A percentile compares a stretch with the other conserved stretches of the same genome.
Evolutionary conservation across 2,888 invertebrate genomes (phyloP).

Genomic region (Nomada lathburiana): DNA sequence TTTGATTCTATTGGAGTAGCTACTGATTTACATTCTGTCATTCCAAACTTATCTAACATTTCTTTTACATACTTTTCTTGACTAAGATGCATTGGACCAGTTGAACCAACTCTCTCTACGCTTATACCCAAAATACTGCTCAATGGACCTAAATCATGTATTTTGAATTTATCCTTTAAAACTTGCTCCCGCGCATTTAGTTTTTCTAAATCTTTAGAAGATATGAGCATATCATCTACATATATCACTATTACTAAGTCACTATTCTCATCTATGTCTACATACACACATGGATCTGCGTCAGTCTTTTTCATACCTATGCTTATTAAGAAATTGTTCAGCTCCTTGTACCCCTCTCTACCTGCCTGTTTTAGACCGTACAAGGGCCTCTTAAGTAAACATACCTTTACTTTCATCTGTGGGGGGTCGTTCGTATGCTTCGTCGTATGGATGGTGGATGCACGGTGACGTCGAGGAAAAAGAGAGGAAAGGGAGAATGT

Average conservation of each 20-base stretch:
- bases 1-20: no score
- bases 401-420: constrained; percentile 53
- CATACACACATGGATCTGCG: constrained; percentile 60
- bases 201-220: not conserved
- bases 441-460: no score
- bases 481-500: no score
- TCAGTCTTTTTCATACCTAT: constrained; percentile 48
- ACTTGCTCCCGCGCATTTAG: not conserved
- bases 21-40: no score
- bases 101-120: no score
- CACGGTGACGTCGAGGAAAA: no score
- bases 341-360: constrained; percentile 49
- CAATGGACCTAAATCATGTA: not conserved
- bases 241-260: constrained; percentile 42
- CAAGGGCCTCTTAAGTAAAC: constrained; percentile 47
- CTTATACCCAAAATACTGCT: no score
- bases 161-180: constrained; percentile 3
- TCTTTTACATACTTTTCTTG: no score
- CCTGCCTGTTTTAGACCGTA: constrained; percentile 59
- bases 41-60: no score
- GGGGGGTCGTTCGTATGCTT: no score
- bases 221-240: constrained; percentile 59
- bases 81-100: no score
- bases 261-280: not conserved
- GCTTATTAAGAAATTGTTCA: constrained; percentile 16